A percentile compares a stretch with the other conserved stretches of the same genome.
These are phyloP conservation scores for Cotesia typhae DNA, from an alignment of 1,140 invertebrate species.

Conservation along the genomic window DNA sequence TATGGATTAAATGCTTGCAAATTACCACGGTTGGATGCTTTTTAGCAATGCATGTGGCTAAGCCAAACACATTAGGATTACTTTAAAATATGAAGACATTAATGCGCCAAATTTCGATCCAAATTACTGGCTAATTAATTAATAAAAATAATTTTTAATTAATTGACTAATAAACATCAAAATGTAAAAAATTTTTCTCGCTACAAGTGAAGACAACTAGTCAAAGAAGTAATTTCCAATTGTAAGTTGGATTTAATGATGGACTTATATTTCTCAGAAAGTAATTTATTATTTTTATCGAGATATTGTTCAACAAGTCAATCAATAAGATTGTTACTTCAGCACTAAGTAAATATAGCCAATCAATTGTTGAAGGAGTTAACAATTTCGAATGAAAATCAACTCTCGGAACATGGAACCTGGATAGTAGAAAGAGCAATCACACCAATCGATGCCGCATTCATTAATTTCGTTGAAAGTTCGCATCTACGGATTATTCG, in stretches of 20 bases:
- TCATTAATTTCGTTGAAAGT: conserved; percentile 49
- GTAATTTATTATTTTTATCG: too few species aligned
- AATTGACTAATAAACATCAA: too few species aligned
- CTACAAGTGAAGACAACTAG: too few species aligned
- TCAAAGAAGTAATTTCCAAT: too few species aligned
- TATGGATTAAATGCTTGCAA: too few species aligned
- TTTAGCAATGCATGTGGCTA: too few species aligned
- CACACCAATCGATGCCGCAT: conserved; percentile 40
- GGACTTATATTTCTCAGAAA: neutral
- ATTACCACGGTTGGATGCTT: too few species aligned
- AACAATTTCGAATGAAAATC: conserved; percentile 15
- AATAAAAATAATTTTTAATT: too few species aligned
- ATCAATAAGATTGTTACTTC: neutral
- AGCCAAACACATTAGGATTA: too few species aligned
- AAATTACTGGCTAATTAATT: neutral
- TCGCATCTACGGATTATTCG: conserved; percentile 39
- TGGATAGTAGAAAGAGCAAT: neutral
- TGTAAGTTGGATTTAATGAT: too few species aligned
- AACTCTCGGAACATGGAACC: neutral
- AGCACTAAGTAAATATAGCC: conserved; percentile 15
- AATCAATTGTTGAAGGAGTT: conserved; percentile 19
- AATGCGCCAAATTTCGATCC: neutral
- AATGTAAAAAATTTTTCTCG: too few species aligned
- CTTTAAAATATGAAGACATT: neutral
- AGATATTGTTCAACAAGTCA: neutral